phyloP scores from a whole-genome alignment of 2,888 invertebrate species.

The Helleia helle region DNA sequence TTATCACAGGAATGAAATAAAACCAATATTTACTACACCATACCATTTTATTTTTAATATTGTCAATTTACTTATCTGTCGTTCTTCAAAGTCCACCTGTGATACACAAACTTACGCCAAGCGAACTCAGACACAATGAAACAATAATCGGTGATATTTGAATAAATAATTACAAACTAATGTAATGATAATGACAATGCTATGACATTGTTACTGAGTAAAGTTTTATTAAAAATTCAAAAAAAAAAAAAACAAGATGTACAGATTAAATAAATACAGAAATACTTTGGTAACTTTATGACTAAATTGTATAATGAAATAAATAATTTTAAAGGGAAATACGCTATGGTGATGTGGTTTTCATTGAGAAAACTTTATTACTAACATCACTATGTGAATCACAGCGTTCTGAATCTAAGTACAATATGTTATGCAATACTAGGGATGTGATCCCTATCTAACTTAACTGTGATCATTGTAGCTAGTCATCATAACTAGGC shows the following conservation, averaged over 20 bases:
- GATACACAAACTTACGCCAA: neutral
- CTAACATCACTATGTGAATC: conserved; percentile 10
- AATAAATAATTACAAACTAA: conserved; percentile 13
- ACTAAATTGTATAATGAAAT: conserved; percentile 19
- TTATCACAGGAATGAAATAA: conserved; percentile 2
- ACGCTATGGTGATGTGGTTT: neutral
- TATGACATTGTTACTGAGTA: no score
- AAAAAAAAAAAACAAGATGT: no score
- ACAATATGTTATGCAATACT: conserved; percentile 22
- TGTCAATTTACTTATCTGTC: conserved; percentile 51
- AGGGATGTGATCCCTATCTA: conserved; percentile 11
- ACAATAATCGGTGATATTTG: conserved; percentile 10
- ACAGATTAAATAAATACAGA: conserved; percentile 22
- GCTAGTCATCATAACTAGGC: no score
- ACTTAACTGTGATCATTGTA: conserved; percentile 11
- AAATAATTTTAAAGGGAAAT: conserved; percentile 7
- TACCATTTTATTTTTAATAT: conserved; percentile 63
- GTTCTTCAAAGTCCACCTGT: conserved; percentile 5
- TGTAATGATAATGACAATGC: conserved; percentile 6
- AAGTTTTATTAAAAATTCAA: no score
- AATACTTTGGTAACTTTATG: conserved; percentile 65
- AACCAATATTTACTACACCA: conserved; percentile 41
- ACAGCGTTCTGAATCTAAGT: conserved; percentile 20
- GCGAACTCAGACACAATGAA: conserved; percentile 14
- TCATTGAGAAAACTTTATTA: neutral